phyloP scores from a whole-genome alignment of 2,888 invertebrate species.

The Serrognathus titanus region DNA sequence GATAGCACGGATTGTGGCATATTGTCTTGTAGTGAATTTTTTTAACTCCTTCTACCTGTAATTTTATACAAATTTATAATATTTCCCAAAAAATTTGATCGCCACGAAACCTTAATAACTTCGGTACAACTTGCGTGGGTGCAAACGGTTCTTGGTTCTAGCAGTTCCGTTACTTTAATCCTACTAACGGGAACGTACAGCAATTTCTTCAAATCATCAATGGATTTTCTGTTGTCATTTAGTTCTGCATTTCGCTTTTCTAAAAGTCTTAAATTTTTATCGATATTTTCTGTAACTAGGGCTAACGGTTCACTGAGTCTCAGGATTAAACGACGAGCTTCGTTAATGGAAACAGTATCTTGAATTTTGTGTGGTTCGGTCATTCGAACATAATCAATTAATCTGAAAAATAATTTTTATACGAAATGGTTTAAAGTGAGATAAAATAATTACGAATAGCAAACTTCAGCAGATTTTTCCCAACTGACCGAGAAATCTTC shows the following conservation, averaged over 20 bases:
- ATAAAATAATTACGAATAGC: slow-evolving; percentile 8
- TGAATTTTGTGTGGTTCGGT: slow-evolving; percentile 35
- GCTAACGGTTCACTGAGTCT: slow-evolving; percentile 40
- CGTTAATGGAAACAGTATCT: slow-evolving; percentile 39
- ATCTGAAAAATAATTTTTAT: slow-evolving; percentile 3
- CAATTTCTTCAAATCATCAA: slow-evolving; percentile 34
- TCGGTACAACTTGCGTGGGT: slow-evolving; percentile 28
- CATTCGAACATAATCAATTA: slow-evolving; percentile 6
- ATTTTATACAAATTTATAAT: not conserved
- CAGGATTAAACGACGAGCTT: slow-evolving; percentile 38
- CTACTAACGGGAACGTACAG: slow-evolving; percentile 37
- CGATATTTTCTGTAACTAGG: slow-evolving; percentile 39
- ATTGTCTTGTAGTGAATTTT: slow-evolving; percentile 14
- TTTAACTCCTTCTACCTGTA: slow-evolving; percentile 31
- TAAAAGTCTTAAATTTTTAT: slow-evolving; percentile 37
- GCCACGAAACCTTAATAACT: not conserved
- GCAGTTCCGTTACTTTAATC: slow-evolving; percentile 31
- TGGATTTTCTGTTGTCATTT: slow-evolving; percentile 25
- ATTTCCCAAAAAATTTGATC: not conserved
- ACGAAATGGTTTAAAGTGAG: not conserved
- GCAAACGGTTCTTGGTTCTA: slow-evolving; percentile 40
- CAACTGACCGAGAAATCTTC: slow-evolving; percentile 15
- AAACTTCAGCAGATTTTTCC: slow-evolving; percentile 12
- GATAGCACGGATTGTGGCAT: slow-evolving; percentile 40
- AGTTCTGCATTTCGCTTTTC: slow-evolving; percentile 30